phyloP scores from a whole-genome alignment of 2,113 vertebrate genomes.

The Aegotheles bennettii region DNA sequence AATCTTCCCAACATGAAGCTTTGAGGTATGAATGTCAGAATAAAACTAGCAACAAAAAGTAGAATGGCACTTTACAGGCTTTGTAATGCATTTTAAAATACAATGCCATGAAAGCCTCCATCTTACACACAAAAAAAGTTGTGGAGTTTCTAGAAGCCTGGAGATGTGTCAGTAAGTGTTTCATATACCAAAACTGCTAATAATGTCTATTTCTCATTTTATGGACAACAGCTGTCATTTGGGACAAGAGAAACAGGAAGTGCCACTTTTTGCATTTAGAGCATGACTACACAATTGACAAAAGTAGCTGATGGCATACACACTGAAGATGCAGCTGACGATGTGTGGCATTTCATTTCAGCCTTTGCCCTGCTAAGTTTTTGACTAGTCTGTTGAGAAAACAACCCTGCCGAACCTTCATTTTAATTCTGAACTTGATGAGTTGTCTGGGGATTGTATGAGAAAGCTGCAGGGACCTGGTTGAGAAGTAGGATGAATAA shows the following conservation, averaged over 20 bases:
- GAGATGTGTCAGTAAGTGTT: not conserved
- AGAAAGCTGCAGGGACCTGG: not conserved
- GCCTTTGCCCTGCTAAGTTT: not conserved
- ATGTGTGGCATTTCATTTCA: not conserved
- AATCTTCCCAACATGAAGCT: not conserved
- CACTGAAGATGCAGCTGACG: not conserved
- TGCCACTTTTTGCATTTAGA: not conserved
- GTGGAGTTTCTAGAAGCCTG: not conserved
- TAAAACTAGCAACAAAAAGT: not conserved
- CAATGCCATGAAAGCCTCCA: not conserved
- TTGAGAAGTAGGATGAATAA: not conserved
- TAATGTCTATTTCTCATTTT: not conserved
- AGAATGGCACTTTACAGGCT: not conserved
- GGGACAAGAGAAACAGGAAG: not conserved
- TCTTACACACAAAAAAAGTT: not conserved
- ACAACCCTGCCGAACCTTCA: not conserved
- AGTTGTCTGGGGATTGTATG: not conserved
- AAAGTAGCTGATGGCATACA: not conserved
- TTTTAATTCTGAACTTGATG: not conserved
- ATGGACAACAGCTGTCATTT: not conserved
- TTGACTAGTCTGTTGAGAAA: not conserved
- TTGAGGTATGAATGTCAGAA: not conserved
- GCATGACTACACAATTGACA: not conserved
- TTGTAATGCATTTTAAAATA: not conserved
- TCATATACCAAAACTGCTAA: not conserved